These are phyloP conservation scores for Meteorus sp. DNA, from an alignment of 1,140 invertebrate genomes.

Conservation along the genomic window DNA sequence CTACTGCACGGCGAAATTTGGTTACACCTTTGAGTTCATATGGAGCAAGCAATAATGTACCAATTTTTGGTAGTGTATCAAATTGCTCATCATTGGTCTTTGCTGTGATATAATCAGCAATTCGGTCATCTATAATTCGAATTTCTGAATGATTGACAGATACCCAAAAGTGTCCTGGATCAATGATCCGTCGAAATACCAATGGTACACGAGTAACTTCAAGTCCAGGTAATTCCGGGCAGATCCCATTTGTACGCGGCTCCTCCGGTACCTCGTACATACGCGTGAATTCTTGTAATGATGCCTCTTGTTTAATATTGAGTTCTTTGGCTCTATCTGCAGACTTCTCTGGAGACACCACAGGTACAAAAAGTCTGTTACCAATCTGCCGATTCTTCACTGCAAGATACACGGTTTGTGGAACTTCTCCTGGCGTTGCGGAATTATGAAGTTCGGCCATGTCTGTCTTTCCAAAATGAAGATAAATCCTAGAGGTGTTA, in stretches of 20 bases:
- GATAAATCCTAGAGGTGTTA: constrained; percentile 60
- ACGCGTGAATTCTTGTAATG: not conserved
- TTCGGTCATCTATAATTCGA: constrained; percentile 22
- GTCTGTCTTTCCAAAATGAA: constrained; percentile 65
- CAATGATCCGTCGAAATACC: constrained; percentile 45
- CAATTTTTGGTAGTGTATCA: constrained; percentile 25
- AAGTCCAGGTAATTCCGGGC: constrained; percentile 58
- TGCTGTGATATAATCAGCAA: not conserved
- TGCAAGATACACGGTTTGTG: constrained; percentile 76
- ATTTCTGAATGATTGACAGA: constrained; percentile 55
- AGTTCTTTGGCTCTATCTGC: constrained; percentile 32
- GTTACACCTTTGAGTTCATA: constrained; percentile 31
- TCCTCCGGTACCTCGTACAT: not conserved
- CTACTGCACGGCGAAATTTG: constrained; percentile 49
- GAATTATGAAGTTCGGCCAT: too few relatives aligned
- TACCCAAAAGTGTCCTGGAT: constrained; percentile 67
- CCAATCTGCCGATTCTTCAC: constrained; percentile 70
- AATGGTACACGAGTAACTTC: constrained; percentile 56
- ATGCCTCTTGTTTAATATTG: not conserved
- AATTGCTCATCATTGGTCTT: constrained; percentile 6
- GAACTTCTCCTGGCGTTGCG: constrained; percentile 66
- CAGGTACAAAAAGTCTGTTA: constrained; percentile 55
- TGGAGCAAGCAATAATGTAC: constrained; percentile 45
- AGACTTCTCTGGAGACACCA: constrained; percentile 53
- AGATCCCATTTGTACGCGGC: constrained; percentile 3